Base-by-base conservation (phyloP, 2,113 vertebrate species). In the Gopherus evgoodei region DNA sequence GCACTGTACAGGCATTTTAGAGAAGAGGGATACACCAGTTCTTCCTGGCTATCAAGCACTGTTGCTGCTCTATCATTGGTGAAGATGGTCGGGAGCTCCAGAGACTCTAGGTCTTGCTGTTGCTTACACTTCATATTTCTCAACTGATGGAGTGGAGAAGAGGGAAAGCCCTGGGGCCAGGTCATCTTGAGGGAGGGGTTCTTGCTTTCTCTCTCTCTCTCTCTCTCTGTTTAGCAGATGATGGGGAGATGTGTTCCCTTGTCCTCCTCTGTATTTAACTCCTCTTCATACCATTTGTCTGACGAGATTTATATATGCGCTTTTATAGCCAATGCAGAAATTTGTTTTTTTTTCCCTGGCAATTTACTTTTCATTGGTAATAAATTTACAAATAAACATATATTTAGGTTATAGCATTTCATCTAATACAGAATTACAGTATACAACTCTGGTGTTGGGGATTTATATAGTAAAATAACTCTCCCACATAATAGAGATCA, bases 251-350 rank as follows among this genome's bases (percentile, higher is more conserved):
- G 2, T 76, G 31, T 80, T 90, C 10, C 17, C 29, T 91, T 87
- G 75, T 52, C 79, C 24, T 90, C 87, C 38, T 81, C 49, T 56
- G 89, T 42, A 4, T 59, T 91, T 42, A 93, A 89, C 53, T 83
- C 57, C 72, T 72, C n/a, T 87, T 89, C 87, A 90, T 49, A 90
- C 17, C 17, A 83, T 8, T 14, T 38, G 86, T 92, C 59, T 90
- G 69, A n/a, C 42, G 14, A 78, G 24, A 5, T 47, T 17, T 87
- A 93, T 93, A 80, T 3, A 4, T 72, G 69, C 90, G 14, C 65
- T 83, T 78, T 57, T 6, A 53, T 87, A 75, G 56, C 69, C 27
- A 81, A 3, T 84, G 38, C 54, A 22, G 44, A 84, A 94, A 81
- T 25, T 44, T 82, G 1, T 57, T 54, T 27, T 57, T 56, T 56